Evolutionary conservation across 2,888 invertebrate genomes (phyloP).

Genomic region (Copidosoma aretas): DNA sequence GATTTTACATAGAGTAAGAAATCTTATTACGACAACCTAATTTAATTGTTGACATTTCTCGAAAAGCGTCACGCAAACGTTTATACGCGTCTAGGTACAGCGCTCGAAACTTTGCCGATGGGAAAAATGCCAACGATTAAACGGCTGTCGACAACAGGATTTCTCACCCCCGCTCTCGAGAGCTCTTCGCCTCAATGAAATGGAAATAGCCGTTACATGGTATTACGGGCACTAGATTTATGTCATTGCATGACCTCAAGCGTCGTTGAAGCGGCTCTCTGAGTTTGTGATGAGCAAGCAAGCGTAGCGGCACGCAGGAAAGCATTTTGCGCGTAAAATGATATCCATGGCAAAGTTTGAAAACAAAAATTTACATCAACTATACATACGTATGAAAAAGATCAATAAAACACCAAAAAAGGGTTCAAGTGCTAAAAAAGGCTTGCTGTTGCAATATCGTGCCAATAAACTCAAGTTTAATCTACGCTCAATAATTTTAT

Average conservation of each 20-base stretch:
- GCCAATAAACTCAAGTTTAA: constrained; percentile 18
- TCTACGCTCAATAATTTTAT: constrained; percentile 23
- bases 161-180: constrained; percentile 22
- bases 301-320: constrained; percentile 23
- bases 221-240: constrained; percentile 6
- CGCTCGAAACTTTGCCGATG: background rate
- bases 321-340: too few relatives aligned
- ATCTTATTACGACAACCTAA: constrained; percentile 38
- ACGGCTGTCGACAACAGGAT: constrained; percentile 37
- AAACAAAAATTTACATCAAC: too few relatives aligned
- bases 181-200: constrained; percentile 10
- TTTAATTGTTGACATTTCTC: constrained; percentile 37
- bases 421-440: constrained; percentile 27
- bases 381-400: background rate
- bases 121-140: constrained; percentile 37
- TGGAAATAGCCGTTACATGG: constrained; percentile 36
- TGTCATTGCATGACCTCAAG: background rate
- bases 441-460: constrained; percentile 12
- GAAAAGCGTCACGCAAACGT: background rate
- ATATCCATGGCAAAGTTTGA: too few relatives aligned
- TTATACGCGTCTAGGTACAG: too few relatives aligned
- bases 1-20: constrained; percentile 41
- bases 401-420: constrained; percentile 15
- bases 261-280: background rate
- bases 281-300: constrained; percentile 16